phyloP scores from a whole-genome alignment of 1,140 invertebrate genomes.

The Hyles vespertilio region DNA sequence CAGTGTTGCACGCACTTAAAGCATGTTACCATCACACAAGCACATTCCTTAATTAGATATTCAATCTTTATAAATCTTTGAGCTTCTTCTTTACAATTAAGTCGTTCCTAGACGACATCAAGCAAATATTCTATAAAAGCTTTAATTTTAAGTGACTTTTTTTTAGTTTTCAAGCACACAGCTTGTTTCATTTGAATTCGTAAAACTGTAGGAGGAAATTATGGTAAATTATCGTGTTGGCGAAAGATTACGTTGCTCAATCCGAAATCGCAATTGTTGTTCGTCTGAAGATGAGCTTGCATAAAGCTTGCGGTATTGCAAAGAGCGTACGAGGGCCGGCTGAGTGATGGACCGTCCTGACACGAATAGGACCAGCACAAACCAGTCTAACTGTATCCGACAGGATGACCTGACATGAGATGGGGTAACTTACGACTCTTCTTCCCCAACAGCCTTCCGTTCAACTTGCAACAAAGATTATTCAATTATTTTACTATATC shows the following conservation, averaged over 20 bases:
- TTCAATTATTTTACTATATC: slow-evolving; percentile 21
- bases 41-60: no score
- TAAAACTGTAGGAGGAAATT: no score
- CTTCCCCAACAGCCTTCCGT: slow-evolving; percentile 15
- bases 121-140: no score
- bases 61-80: slow-evolving; percentile 3
- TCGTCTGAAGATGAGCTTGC: slow-evolving; percentile 11
- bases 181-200: no score
- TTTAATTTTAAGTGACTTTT: no score
- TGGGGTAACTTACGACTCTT: slow-evolving; percentile 34
- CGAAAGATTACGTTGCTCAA: no score
- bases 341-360: slow-evolving; percentile 45
- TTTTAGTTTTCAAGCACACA: no score
- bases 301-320: slow-evolving; percentile 42
- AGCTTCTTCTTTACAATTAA: background rate
- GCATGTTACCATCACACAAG: slow-evolving; percentile 7
- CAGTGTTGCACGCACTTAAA: slow-evolving; percentile 19
- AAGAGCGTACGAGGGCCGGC: slow-evolving; percentile 18
- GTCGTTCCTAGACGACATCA: no score
- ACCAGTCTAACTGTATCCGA: slow-evolving; percentile 56
- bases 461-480: slow-evolving; percentile 18
- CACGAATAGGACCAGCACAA: slow-evolving; percentile 55
- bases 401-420: slow-evolving; percentile 43
- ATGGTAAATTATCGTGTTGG: no score
- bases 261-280: no score